Percentiles rank a stretch among this genome's conserved stretches.
These are phyloP conservation scores for Kryptolebias marmoratus DNA, from an alignment of 2,113 vertebrate genomes.

Conservation along the genomic window DNA sequence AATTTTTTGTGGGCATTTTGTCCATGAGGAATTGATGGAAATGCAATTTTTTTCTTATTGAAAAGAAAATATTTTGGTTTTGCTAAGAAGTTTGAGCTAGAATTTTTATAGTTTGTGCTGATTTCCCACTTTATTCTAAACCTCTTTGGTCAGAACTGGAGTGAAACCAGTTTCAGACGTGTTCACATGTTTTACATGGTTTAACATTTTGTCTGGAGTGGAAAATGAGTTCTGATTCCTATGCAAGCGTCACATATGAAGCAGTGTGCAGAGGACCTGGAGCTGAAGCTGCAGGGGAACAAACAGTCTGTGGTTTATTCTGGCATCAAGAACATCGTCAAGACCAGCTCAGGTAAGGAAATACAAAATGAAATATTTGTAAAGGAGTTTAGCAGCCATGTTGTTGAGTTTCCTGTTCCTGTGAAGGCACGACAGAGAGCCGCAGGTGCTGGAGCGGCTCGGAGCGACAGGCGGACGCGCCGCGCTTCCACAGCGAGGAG, in stretches of 20 bases:
- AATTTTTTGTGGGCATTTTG: too few relatives aligned
- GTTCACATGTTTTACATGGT: neutral
- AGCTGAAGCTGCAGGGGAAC: constrained; percentile 91
- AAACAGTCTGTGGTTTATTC: constrained; percentile 92
- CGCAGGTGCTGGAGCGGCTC: constrained; percentile 89
- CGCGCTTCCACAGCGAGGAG: constrained; percentile 91
- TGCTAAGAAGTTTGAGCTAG: too few relatives aligned
- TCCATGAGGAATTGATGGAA: too few relatives aligned
- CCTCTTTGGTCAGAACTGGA: too few relatives aligned
- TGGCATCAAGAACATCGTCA: constrained; percentile 96
- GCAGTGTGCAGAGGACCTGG: constrained; percentile 94
- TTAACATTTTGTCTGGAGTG: neutral
- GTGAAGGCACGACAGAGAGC: constrained; percentile 89
- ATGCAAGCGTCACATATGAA: constrained; percentile 95
- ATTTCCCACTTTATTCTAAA: neutral
- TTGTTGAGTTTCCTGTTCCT: neutral
- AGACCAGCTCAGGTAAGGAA: constrained; percentile 92
- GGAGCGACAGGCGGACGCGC: constrained; percentile 88
- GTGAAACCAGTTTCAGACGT: neutral
- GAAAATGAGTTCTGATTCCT: constrained; percentile 81
- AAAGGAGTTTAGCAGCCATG: neutral
- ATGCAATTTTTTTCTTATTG: neutral
- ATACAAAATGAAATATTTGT: neutral
- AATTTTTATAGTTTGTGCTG: too few relatives aligned
- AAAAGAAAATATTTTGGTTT: too few relatives aligned